phyloP scores from a whole-genome alignment of 2,113 vertebrate species.

The Cisticola juncidis region DNA sequence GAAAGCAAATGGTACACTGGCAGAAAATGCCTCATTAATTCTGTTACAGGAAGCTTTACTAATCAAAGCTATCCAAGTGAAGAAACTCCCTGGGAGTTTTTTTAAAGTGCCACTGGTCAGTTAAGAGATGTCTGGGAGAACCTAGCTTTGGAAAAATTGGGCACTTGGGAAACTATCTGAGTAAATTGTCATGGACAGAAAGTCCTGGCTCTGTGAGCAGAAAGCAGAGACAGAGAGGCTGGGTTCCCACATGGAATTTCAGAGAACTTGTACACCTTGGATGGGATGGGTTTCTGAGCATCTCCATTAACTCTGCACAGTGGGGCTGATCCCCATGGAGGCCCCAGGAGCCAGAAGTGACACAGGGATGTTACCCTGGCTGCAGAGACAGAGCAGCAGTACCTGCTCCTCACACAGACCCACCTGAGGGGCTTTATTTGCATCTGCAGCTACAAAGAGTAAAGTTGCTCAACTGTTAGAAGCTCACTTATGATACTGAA shows the following conservation, averaged over 20 bases:
- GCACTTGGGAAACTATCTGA: background rate
- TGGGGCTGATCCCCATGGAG: background rate
- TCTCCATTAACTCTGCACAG: background rate
- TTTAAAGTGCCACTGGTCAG: background rate
- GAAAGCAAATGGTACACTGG: background rate
- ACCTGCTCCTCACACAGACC: background rate
- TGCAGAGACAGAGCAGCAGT: background rate
- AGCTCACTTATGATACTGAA: background rate
- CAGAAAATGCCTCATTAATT: background rate
- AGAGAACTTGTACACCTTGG: background rate
- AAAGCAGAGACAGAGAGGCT: background rate
- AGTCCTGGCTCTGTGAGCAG: background rate
- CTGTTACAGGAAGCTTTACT: background rate
- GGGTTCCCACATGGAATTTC: background rate
- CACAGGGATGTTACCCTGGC: background rate
- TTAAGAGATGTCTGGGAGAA: background rate
- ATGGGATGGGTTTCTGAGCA: background rate
- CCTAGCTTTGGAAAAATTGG: background rate
- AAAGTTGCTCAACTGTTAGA: background rate
- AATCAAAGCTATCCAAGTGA: background rate
- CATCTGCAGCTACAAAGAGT: background rate
- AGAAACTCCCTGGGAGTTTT: background rate
- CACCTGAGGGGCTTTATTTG: background rate
- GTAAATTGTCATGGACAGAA: fast-evolving
- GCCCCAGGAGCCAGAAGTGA: background rate